Evolutionary conservation across 1,140 invertebrate genomes (phyloP).

Genomic region (Drosophila mauritiana): DNA sequence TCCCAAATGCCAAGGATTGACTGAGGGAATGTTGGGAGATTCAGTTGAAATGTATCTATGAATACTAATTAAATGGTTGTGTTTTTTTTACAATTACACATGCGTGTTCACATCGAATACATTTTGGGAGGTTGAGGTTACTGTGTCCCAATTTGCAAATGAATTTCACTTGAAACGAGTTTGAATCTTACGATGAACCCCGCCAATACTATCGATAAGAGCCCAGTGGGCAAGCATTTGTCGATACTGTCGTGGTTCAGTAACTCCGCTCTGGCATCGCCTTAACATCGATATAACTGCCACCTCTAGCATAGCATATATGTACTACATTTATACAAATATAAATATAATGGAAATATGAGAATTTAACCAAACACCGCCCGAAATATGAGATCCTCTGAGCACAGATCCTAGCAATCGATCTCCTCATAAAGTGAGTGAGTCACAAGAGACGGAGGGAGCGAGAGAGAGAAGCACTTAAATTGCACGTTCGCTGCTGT

Average conservation of each 20-base stretch:
- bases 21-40: no score
- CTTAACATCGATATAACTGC: background rate
- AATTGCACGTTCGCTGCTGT: background rate
- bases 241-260: background rate
- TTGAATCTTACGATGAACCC: no score
- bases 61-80: no score
- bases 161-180: no score
- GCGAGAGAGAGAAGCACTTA: background rate
- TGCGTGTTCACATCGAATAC: no score
- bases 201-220: no score
- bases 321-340: slow-evolving; percentile 5
- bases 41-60: no score
- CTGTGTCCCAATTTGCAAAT: no score
- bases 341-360: slow-evolving; percentile 6
- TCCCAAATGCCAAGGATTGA: slow-evolving; percentile 41
- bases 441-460: background rate
- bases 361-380: slow-evolving; percentile 7
- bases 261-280: background rate
- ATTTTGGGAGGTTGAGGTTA: no score
- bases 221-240: no score
- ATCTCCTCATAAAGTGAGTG: slow-evolving; percentile 12
- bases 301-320: slow-evolving; percentile 7
- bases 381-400: slow-evolving; percentile 6
- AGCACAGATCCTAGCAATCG: background rate
- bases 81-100: no score